These are phyloP conservation scores for Mormyrus proboscirostris DNA, from an alignment of 2,797 vertebrate genomes.

Conservation along the genomic window DNA sequence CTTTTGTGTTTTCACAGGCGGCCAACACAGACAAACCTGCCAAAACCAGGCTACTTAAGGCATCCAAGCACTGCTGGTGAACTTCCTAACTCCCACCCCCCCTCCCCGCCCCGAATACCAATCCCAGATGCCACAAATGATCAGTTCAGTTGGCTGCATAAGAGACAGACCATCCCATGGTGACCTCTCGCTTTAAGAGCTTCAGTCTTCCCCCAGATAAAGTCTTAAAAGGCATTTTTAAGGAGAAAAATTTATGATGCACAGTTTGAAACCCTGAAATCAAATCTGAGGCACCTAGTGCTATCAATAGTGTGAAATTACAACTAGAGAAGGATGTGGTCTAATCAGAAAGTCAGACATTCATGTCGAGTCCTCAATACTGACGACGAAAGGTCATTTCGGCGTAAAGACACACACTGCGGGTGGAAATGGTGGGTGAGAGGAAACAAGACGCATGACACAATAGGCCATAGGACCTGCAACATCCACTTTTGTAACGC, in stretches of 20 bases:
- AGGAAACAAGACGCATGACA: not conserved
- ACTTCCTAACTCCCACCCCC: not conserved
- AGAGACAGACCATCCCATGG: not conserved
- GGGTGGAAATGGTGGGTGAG: not conserved
- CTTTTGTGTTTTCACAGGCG: slow-evolving; percentile 14
- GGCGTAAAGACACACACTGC: not conserved
- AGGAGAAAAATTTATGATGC: not conserved
- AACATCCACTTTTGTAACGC: not conserved
- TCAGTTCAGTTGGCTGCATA: not conserved
- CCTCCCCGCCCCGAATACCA: not conserved
- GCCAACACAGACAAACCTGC: not conserved
- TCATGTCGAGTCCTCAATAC: not conserved
- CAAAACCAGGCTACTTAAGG: not conserved
- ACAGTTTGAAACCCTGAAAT: not conserved
- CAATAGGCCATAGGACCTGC: not conserved
- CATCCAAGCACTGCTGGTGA: not conserved
- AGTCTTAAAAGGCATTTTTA: not conserved
- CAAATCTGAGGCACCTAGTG: not conserved
- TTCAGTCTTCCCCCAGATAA: not conserved
- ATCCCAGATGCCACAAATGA: not conserved
- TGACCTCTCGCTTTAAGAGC: not conserved
- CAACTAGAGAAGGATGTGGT: not conserved
- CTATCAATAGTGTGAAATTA: not conserved
- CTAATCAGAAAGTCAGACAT: not conserved
- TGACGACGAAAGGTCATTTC: not conserved